phyloP scores from a whole-genome alignment of 2,888 invertebrate genomes.

The Slavum lentiscoides region DNA sequence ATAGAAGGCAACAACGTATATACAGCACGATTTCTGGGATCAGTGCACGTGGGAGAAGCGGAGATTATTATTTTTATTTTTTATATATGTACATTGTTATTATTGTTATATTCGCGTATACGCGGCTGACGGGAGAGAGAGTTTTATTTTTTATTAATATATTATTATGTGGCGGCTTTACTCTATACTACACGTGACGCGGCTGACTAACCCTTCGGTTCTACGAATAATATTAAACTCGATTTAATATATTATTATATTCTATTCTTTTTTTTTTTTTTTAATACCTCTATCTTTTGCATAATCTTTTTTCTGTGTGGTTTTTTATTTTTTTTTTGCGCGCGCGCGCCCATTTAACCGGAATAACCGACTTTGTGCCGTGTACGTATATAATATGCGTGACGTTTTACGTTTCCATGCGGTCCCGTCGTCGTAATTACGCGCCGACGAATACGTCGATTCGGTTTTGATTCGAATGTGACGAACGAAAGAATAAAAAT shows the following conservation, averaged over 20 bases:
- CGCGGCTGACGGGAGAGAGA: not conserved
- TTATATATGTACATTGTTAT: no score
- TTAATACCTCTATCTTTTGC: constrained; percentile 11
- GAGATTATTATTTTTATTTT: not conserved
- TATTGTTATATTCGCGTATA: not conserved
- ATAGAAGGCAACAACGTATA: not conserved
- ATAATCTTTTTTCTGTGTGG: constrained; percentile 29
- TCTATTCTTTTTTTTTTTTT: constrained; percentile 17
- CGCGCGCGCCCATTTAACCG: constrained; percentile 7
- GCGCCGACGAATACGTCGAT: constrained; percentile 14
- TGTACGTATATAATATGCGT: not conserved
- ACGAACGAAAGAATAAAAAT: not conserved
- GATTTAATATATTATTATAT: constrained; percentile 18
- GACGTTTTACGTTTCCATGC: not conserved
- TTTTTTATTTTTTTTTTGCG: no score
- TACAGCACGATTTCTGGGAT: no score
- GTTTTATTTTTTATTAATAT: not conserved
- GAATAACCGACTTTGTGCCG: not conserved
- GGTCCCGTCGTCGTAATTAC: constrained; percentile 11
- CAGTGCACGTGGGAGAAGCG: not conserved
- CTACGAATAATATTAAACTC: constrained; percentile 36
- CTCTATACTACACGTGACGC: not conserved
- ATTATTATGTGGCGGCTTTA: not conserved
- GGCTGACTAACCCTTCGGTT: constrained; percentile 27
- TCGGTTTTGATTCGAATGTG: not conserved